phyloP scores from a whole-genome alignment of 2,113 vertebrate species.

The Onychostruthus taczanowskii region DNA sequence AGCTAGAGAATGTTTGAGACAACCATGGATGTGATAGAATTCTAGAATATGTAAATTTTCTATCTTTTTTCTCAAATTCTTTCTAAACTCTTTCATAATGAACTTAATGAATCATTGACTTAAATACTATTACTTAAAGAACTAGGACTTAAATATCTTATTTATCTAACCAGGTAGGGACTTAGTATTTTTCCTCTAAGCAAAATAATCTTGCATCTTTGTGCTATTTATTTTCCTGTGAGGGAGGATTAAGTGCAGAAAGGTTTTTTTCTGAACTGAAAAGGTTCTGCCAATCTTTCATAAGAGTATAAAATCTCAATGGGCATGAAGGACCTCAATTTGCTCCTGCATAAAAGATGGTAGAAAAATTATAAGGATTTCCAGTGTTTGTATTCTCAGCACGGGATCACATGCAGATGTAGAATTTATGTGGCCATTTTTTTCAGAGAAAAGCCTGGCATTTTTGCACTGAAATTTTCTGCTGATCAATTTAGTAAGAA shows the following conservation, averaged over 20 bases:
- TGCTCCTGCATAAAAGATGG: background rate
- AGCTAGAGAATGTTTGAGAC: background rate
- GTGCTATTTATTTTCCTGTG: background rate
- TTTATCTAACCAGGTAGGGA: background rate
- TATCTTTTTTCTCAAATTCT: background rate
- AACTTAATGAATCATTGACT: background rate
- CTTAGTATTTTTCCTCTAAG: background rate
- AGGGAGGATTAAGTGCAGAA: background rate
- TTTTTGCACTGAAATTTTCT: background rate
- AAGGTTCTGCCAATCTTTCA: background rate
- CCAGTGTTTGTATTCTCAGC: background rate
- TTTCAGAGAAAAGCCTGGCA: background rate
- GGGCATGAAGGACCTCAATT: background rate
- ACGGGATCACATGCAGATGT: background rate
- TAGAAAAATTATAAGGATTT: background rate
- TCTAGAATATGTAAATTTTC: background rate
- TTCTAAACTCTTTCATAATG: background rate
- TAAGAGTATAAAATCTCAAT: background rate
- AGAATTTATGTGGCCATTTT: background rate
- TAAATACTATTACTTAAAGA: background rate
- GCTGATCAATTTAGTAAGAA: background rate
- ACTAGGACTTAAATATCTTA: background rate
- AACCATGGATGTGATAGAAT: accelerated
- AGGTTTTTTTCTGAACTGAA: background rate
- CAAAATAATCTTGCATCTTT: background rate